A percentile compares a stretch with the other conserved stretches of the same genome.
Conservation (phyloP, 2,888 invertebrate genomes). For the Cephus pulcher region DNA sequence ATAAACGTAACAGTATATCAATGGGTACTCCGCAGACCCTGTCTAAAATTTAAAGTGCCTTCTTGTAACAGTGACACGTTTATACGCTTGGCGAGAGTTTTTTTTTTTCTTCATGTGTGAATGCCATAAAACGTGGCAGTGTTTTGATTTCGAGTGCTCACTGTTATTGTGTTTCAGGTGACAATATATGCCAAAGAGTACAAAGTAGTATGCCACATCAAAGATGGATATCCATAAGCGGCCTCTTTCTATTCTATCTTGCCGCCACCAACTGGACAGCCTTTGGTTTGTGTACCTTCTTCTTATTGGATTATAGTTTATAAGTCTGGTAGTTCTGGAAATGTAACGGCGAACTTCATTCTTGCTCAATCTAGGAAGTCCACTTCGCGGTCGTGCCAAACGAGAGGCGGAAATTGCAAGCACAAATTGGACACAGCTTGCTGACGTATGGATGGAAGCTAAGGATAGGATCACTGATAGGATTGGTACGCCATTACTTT, state of each 20-base stretch:
- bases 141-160: background rate
- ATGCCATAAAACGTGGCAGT: background rate
- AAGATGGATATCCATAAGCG: conserved; percentile 45
- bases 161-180: conserved; percentile 42
- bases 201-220: conserved; percentile 57
- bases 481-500: conserved; percentile 50
- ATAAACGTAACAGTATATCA: conserved; percentile 33
- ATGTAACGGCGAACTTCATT: background rate
- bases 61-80: conserved; percentile 20
- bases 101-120: too few relatives aligned
- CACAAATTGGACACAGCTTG: conserved; percentile 57
- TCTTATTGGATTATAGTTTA: too few relatives aligned
- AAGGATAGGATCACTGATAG: conserved; percentile 42
- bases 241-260: conserved; percentile 43
- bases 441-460: conserved; percentile 56
- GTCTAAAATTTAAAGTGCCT: conserved; percentile 20
- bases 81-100: background rate
- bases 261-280: conserved; percentile 35
- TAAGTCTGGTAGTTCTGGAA: too few relatives aligned
- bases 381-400: conserved; percentile 37
- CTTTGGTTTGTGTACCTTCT: conserved; percentile 34
- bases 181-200: conserved; percentile 35
- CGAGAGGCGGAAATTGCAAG: conserved; percentile 46
- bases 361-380: conserved; percentile 36
- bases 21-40: background rate